Conservation (phyloP, 2,797 vertebrate genomes). For the Sus cebifrons region DNA sequence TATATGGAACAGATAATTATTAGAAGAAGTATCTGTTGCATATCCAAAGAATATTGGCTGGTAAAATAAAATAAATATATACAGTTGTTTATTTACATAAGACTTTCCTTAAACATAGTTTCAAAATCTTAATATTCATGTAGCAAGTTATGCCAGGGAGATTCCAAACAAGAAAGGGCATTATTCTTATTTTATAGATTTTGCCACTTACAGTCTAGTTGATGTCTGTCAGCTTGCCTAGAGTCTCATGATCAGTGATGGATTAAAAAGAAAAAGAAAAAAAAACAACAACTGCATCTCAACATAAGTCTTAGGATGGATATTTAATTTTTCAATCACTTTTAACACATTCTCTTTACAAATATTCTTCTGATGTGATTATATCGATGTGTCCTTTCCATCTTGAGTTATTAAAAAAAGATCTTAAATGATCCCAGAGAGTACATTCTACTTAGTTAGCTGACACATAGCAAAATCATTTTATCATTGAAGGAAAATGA, state of each 20-base stretch:
- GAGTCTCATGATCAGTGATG: neutral
- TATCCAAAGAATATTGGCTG: slow-evolving; percentile 45
- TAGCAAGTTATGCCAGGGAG: neutral
- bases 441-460: neutral
- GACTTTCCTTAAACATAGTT: neutral
- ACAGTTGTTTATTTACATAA: slow-evolving; percentile 16
- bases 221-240: neutral
- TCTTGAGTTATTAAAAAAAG: neutral
- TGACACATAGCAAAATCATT: slow-evolving; percentile 40
- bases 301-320: slow-evolving; percentile 22
- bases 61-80: slow-evolving; percentile 35
- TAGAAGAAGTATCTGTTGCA: slow-evolving; percentile 26
- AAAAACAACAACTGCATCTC: neutral
- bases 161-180: slow-evolving; percentile 1
- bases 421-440: neutral
- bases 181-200: slow-evolving; percentile 38
- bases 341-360: slow-evolving; percentile 28
- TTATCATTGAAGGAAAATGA: slow-evolving; percentile 15
- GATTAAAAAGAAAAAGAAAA: slow-evolving; percentile 50
- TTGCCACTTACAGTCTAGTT: neutral
- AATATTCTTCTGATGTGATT: neutral
- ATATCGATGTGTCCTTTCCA: neutral
- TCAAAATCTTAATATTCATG: neutral
- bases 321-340: slow-evolving; percentile 52
- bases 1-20: neutral